Evolutionary conservation across 2,113 vertebrate species (phyloP).

Genomic region (Oncorhynchus masou): DNA sequence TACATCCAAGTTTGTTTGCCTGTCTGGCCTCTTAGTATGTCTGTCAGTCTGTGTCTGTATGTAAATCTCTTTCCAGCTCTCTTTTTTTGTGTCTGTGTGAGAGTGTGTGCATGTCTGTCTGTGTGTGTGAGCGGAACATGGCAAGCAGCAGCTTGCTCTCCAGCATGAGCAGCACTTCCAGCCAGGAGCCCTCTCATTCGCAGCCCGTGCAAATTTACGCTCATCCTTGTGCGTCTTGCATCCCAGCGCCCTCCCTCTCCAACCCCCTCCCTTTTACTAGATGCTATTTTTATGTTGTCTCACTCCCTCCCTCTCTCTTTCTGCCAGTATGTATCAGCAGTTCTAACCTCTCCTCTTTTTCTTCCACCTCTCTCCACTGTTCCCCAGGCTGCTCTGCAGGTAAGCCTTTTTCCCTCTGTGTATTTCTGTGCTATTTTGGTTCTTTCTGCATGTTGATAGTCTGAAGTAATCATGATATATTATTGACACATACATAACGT

Average conservation of each 20-base stretch:
- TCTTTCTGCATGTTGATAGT: conserved; percentile 16
- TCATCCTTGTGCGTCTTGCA: conserved; percentile 37
- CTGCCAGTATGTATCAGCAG: conserved; percentile 32
- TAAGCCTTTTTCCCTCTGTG: conserved; percentile 68
- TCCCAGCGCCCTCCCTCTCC: conserved; percentile 6
- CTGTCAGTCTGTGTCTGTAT: background rate
- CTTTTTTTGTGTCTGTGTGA: background rate
- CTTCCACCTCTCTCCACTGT: conserved; percentile 40
- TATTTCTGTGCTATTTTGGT: background rate
- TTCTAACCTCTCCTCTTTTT: conserved; percentile 54
- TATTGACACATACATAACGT: too few species aligned
- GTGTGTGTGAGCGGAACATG: background rate
- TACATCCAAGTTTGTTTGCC: background rate
- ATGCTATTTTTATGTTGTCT: conserved; percentile 40
- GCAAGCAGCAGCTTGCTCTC: background rate
- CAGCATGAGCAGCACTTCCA: background rate
- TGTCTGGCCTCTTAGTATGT: background rate
- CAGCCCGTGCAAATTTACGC: conserved; percentile 26
- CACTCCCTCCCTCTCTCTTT: conserved; percentile 1
- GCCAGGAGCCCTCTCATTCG: background rate
- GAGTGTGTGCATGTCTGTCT: background rate
- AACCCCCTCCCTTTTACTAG: background rate
- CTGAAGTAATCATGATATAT: background rate
- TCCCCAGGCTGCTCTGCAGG: conserved; percentile 87
- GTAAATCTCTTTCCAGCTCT: background rate